Conservation (phyloP, 2,113 vertebrate genomes). For the Okapia johnstoni region DNA sequence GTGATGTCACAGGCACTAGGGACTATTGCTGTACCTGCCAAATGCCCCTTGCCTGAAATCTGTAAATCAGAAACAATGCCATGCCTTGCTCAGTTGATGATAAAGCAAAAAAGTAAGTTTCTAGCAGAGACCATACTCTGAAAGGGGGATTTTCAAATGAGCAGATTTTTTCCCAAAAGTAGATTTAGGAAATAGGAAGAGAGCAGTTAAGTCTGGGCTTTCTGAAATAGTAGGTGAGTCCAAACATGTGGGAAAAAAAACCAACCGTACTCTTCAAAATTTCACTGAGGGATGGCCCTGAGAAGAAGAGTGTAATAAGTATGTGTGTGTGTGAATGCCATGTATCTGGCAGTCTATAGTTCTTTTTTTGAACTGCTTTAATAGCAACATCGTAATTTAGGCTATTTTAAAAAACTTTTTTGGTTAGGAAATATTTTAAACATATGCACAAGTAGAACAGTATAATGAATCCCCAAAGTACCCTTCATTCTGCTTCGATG, state of each 20-base stretch:
- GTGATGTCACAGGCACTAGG: not conserved
- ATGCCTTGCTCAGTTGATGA: not conserved
- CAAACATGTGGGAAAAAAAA: not conserved
- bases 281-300: not conserved
- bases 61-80: not conserved
- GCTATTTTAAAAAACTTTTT: not conserved
- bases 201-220: not conserved
- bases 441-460: not conserved
- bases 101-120: conserved; percentile 2
- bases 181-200: not conserved
- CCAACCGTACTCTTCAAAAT: not conserved
- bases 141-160: not conserved
- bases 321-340: not conserved
- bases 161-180: not conserved
- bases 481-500: not conserved
- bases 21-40: not conserved
- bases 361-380: not conserved
- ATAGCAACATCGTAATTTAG: not conserved
- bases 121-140: not conserved
- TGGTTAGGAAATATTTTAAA: not conserved
- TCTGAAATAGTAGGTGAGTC: not conserved
- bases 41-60: not conserved
- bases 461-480: not conserved
- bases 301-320: not conserved
- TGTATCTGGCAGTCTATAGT: not conserved